phyloP scores from a whole-genome alignment of 2,113 vertebrate genomes.

The Mesitornis unicolor region DNA sequence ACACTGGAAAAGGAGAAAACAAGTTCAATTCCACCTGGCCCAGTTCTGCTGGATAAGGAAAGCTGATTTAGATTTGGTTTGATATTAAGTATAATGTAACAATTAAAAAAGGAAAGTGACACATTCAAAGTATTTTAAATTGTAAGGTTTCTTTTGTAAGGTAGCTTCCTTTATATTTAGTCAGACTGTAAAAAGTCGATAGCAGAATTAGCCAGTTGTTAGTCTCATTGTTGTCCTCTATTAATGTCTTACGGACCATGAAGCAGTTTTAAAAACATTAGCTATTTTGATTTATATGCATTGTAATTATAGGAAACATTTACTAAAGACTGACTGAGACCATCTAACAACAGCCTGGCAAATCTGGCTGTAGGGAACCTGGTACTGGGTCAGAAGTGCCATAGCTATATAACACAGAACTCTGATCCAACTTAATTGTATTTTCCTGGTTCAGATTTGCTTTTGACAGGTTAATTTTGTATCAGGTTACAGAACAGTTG shows the following conservation, averaged over 20 bases:
- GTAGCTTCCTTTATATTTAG: background rate
- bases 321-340: background rate
- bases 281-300: background rate
- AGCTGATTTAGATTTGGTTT: background rate
- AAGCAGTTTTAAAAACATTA: background rate
- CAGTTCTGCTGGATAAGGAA: background rate
- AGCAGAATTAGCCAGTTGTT: background rate
- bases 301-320: background rate
- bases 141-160: background rate
- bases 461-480: background rate
- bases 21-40: background rate
- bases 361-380: background rate
- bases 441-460: background rate
- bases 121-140: background rate
- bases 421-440: background rate
- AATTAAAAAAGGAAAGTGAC: background rate
- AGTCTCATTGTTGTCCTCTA: background rate
- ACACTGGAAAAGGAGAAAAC: background rate
- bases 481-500: background rate
- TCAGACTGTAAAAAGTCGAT: background rate
- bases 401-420: background rate
- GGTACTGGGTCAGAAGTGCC: background rate
- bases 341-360: background rate
- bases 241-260: background rate
- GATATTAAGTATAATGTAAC: background rate